Percentiles rank a stretch among this genome's conserved stretches.
Evolutionary conservation across 2,888 invertebrate species (phyloP).

Genomic region (Harmothoe impar): DNA sequence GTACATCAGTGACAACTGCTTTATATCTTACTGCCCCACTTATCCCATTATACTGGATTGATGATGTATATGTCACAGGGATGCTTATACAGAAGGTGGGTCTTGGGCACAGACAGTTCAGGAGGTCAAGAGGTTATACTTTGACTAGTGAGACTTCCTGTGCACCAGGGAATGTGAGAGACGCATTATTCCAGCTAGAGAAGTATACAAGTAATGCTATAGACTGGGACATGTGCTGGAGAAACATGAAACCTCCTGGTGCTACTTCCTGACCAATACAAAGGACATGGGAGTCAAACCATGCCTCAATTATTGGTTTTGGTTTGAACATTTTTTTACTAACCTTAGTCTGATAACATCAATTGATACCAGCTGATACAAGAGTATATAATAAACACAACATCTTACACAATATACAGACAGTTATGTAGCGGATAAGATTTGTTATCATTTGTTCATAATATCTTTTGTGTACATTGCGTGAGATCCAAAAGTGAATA

Average conservation of each 20-base stretch:
- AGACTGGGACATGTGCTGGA: constrained; percentile 42
- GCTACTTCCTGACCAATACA: not conserved
- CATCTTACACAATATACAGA: no score
- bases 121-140: constrained; percentile 52
- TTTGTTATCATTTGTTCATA: no score
- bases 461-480: no score
- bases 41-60: constrained; percentile 75
- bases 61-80: constrained; percentile 78
- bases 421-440: no score
- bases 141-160: not conserved
- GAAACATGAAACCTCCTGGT: not conserved
- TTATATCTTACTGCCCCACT: constrained; percentile 70
- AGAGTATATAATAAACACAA: no score
- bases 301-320: no score
- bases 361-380: no score
- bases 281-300: no score
- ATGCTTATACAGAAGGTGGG: constrained; percentile 71
- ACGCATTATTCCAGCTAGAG: constrained; percentile 24
- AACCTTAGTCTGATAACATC: no score
- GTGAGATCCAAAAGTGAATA: no score
- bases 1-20: constrained; percentile 68
- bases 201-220: not conserved
- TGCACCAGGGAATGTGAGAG: not conserved
- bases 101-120: constrained; percentile 63
- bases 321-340: no score